phyloP scores from a whole-genome alignment of 2,113 vertebrate genomes.

The Holacanthus passer region DNA sequence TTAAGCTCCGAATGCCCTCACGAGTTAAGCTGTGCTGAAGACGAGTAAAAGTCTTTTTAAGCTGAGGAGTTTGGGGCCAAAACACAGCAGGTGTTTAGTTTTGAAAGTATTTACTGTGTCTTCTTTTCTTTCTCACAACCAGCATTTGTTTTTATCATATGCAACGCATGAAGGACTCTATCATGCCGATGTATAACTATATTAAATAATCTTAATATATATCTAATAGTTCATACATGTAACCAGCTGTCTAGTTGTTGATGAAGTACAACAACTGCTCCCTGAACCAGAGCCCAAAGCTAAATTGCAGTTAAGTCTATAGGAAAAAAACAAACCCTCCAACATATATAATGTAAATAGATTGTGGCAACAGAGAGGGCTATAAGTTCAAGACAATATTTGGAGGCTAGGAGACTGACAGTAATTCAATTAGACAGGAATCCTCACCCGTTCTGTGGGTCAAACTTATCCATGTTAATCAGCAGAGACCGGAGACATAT shows the following conservation, averaged over 20 bases:
- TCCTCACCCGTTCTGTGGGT: slow-evolving; percentile 85
- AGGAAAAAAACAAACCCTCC: slow-evolving; percentile 12
- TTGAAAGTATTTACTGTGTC: slow-evolving; percentile 12
- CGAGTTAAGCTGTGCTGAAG: slow-evolving; percentile 47
- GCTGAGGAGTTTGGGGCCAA: slow-evolving; percentile 11
- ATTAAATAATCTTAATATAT: slow-evolving; percentile 13
- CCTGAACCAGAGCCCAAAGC: slow-evolving; percentile 11
- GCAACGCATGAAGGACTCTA: background rate
- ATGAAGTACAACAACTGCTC: slow-evolving; percentile 15
- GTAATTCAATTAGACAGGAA: slow-evolving; percentile 92
- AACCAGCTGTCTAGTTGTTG: background rate
- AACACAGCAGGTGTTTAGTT: slow-evolving; percentile 58
- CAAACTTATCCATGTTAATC: slow-evolving; percentile 87
- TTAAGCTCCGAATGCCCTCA: slow-evolving; percentile 17
- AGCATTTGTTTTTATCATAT: slow-evolving; percentile 12
- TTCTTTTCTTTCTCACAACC: slow-evolving; percentile 1
- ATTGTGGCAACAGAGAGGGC: slow-evolving; percentile 81
- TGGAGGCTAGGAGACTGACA: slow-evolving; percentile 84
- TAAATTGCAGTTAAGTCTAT: slow-evolving; percentile 40
- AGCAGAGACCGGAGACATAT: slow-evolving; percentile 80
- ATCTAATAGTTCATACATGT: background rate
- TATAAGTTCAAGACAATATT: slow-evolving; percentile 91
- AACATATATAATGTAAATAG: slow-evolving; percentile 67
- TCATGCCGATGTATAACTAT: background rate
- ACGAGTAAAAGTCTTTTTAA: slow-evolving; percentile 3